Evolutionary conservation across 2,113 vertebrate species (phyloP), one percentile per base, ranked within the genome.

Genomic region (Zosterops lateralis): DNA sequence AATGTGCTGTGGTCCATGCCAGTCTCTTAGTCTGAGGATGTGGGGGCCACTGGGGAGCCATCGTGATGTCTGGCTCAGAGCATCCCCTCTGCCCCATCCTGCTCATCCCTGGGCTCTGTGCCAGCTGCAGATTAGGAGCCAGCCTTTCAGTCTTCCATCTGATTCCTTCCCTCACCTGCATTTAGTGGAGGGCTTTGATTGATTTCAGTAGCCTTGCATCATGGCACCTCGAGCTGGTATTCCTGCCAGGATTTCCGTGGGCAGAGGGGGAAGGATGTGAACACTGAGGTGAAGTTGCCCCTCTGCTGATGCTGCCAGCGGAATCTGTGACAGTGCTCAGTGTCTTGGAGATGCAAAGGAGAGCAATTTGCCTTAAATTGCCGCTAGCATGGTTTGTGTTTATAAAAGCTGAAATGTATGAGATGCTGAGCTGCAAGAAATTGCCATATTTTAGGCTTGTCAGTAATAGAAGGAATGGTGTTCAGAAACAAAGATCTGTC

Each of bases 1-100:
- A 70, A 9, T 0, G 1, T 45, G 48, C 20, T 45, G 48, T 19
- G 32, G 22, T 48, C 10, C 19, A 4, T 2, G 2, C 3, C 24
- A 13, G 14, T 24, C 17, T 50, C 31, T 61, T 38, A 74, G 32
- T 82, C 53, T 47, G 57, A 20, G 21, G 57, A 9, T 2, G 2
- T n/a, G 66, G 7, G 25, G n/a, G 10, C 4, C 8, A 2, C 29
- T 31, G 50, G 56, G 61, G 65, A 87, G 44, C 38, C 12, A 3
- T 22, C 1, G 4, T 7, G 42, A 11, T 21, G 38, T 21, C 22
- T 36, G 32, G 51, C 51, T 61, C 61, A 16, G 36, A 80, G 17
- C 34, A 22, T n/a, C 25, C 6, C 18, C 36, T 61, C 17, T 65
- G 26, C 6, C 42, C 29, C 70, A 50, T 40, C 38, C 62, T 64